These are phyloP conservation scores for Bruchidius siliquastri DNA, from an alignment of 2,888 invertebrate species.

Conservation along the genomic window DNA sequence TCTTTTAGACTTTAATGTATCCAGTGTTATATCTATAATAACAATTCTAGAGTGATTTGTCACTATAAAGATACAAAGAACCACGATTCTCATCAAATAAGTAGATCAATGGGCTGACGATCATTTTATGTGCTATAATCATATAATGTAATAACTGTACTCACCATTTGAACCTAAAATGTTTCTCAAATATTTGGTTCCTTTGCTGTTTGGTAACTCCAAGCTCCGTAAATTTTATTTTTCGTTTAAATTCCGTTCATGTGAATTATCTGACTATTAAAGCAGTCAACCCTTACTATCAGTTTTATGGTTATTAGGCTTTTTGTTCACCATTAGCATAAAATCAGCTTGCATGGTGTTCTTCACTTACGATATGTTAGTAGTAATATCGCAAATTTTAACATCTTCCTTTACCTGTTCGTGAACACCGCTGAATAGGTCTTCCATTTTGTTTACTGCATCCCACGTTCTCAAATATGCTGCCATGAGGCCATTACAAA, in stretches of 20 bases:
- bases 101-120: no score
- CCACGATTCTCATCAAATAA: no score
- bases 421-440: not conserved
- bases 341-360: not conserved
- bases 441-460: not conserved
- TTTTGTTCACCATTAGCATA: not conserved
- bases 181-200: no score
- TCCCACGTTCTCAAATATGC: not conserved
- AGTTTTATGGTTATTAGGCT: not conserved
- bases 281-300: not conserved
- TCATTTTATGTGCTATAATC: no score
- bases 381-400: not conserved
- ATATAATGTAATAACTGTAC: no score
- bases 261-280: not conserved
- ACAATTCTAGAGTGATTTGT: no score
- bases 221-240: no score
- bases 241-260: not conserved
- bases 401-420: not conserved
- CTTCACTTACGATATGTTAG: not conserved
- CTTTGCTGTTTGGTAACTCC: no score
- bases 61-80: no score
- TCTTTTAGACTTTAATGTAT: no score
- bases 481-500: not conserved
- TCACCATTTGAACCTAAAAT: no score
- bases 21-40: no score